A percentile compares a stretch with the other conserved stretches of the same genome.
Conservation (phyloP, 2,888 invertebrate species). For the Thecophora atra region DNA sequence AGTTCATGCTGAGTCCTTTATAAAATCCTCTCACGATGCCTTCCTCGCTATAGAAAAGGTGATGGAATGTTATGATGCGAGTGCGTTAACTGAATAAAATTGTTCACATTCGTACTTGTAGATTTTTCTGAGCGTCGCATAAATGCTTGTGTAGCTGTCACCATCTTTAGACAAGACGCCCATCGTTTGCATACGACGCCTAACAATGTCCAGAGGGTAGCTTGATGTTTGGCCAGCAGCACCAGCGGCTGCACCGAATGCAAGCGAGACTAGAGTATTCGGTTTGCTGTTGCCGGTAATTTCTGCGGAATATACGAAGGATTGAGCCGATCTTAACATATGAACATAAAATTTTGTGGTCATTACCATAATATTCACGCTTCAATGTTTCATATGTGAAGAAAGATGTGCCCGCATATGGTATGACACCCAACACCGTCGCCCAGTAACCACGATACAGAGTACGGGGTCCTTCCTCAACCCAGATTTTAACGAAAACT, state of each 20-base stretch:
- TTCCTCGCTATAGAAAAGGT: constrained; percentile 75
- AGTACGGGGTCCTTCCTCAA: constrained; percentile 79
- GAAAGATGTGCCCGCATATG: constrained; percentile 97
- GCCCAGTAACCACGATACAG: constrained; percentile 90
- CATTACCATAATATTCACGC: constrained; percentile 75
- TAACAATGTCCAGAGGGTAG: constrained; percentile 94
- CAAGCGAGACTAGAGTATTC: constrained; percentile 73
- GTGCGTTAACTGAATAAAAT: neutral
- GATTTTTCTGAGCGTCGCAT: constrained; percentile 74
- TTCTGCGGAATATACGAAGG: constrained; percentile 55
- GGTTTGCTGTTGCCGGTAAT: constrained; percentile 66
- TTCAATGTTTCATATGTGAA: constrained; percentile 97
- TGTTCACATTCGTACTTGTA: constrained; percentile 70
- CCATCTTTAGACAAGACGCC: constrained; percentile 63
- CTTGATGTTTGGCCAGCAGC: constrained; percentile 93
- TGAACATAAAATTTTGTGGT: neutral
- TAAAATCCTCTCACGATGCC: constrained; percentile 90
- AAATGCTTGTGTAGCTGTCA: constrained; percentile 72
- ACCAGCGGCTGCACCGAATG: constrained; percentile 91
- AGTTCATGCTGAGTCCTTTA: constrained; percentile 99
- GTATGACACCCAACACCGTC: constrained; percentile 92
- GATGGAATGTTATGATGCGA: neutral
- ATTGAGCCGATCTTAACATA: neutral
- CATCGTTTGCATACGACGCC: constrained; percentile 72
- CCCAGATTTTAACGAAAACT: constrained; percentile 77